Evolutionary conservation across 2,888 invertebrate species (phyloP).

Genomic region (Eugnorisma glareosa): DNA sequence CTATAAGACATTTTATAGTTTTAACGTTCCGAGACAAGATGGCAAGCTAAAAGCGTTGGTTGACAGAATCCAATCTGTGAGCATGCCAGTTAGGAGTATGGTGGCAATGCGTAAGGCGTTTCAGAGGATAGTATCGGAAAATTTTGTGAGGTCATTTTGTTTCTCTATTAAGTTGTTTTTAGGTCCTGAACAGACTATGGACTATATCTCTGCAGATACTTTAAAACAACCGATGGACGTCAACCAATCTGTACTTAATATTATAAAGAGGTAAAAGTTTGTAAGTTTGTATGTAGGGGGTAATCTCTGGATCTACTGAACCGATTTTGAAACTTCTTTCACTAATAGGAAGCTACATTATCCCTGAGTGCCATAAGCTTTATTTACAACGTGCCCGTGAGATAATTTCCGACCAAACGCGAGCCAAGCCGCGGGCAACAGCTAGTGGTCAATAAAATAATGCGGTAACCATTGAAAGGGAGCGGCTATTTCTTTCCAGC

Average conservation of each 20-base stretch:
- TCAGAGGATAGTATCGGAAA: neutral
- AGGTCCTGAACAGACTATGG: neutral
- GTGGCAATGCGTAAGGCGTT: slow-evolving; percentile 54
- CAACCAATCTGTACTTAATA: too few relatives aligned
- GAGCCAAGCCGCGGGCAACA: too few relatives aligned
- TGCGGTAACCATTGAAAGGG: neutral
- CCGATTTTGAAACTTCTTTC: too few relatives aligned
- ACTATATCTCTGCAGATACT: neutral
- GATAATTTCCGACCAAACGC: too few relatives aligned
- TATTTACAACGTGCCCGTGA: too few relatives aligned
- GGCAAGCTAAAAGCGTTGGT: slow-evolving; percentile 75
- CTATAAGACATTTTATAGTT: slow-evolving; percentile 70
- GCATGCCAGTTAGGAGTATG: slow-evolving; percentile 69
- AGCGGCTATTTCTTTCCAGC: neutral
- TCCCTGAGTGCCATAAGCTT: too few relatives aligned
- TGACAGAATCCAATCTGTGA: slow-evolving; percentile 81
- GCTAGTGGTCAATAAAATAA: too few relatives aligned
- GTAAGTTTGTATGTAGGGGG: too few relatives aligned
- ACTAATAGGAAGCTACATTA: too few relatives aligned
- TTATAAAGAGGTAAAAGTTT: too few relatives aligned
- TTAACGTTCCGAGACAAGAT: slow-evolving; percentile 66
- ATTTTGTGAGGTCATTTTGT: neutral
- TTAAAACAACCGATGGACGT: neutral
- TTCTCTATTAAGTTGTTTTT: neutral
- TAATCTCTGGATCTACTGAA: too few relatives aligned